These are phyloP conservation scores for Archilochus colubris DNA, from an alignment of 2,113 vertebrate genomes.

Conservation along the genomic window DNA sequence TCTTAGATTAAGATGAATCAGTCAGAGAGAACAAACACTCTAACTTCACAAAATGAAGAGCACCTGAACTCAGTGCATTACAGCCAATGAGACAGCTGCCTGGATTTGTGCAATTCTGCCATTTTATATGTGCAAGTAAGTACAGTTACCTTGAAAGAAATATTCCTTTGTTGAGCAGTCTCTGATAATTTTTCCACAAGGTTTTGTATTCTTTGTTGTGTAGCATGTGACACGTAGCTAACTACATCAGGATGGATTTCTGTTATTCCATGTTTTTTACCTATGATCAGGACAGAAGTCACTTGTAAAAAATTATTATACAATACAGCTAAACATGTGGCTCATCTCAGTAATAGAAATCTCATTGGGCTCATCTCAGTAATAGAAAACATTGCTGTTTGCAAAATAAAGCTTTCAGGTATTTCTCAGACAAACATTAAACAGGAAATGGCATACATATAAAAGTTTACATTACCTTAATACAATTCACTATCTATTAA, in stretches of 20 bases:
- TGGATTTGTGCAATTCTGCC: not conserved
- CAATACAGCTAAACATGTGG: not conserved
- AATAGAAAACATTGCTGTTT: not conserved
- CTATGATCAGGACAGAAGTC: constrained; percentile 65
- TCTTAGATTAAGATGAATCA: constrained; percentile 6
- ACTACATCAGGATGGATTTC: constrained; percentile 92
- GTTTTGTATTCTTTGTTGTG: constrained; percentile 88
- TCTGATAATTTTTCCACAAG: constrained; percentile 92
- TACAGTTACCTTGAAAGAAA: constrained; percentile 84
- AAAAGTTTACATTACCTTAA: not conserved
- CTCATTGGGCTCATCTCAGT: no score
- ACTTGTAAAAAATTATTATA: not conserved
- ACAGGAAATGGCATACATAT: not conserved
- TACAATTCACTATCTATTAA: not conserved
- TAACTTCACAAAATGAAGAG: not conserved
- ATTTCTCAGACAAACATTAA: not conserved
- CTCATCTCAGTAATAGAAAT: not conserved
- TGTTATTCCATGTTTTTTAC: constrained; percentile 88
- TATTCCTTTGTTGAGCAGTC: constrained; percentile 92
- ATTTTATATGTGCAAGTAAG: not conserved
- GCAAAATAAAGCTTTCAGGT: not conserved
- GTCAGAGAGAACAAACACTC: constrained; percentile 18
- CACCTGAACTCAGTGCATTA: not conserved
- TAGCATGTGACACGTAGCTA: constrained; percentile 89
- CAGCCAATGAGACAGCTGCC: not conserved